These are phyloP conservation scores for Scaeva pyrastri DNA, from an alignment of 2,888 invertebrate genomes.

Conservation along the genomic window DNA sequence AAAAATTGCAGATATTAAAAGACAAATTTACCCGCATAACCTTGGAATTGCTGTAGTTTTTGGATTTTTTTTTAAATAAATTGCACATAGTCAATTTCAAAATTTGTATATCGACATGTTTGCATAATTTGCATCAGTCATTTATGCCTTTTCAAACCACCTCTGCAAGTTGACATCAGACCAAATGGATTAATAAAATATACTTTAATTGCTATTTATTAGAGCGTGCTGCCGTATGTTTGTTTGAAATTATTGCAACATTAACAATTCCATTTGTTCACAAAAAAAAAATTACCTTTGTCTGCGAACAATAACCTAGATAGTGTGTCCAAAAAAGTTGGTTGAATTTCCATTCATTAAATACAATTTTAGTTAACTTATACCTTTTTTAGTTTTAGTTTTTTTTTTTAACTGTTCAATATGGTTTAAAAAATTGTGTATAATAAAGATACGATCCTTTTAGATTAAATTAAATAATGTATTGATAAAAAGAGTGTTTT, in stretches of 20 bases:
- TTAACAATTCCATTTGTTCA: neutral
- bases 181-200: constrained; percentile 58
- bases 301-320: constrained; percentile 53
- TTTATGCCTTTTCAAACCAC: neutral
- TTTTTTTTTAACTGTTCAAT: too few species aligned
- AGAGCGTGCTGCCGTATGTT: constrained; percentile 53
- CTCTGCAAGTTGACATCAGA: constrained; percentile 2
- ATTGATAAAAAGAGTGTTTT: neutral
- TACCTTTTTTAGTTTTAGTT: too few species aligned
- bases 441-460: constrained; percentile 5
- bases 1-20: too few species aligned
- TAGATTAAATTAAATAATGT: constrained; percentile 22
- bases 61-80: too few species aligned
- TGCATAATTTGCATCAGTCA: neutral
- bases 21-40: too few species aligned
- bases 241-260: constrained; percentile 27
- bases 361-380: constrained; percentile 12
- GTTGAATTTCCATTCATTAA: constrained; percentile 14
- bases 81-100: too few species aligned
- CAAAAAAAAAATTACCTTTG: constrained; percentile 30
- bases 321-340: constrained; percentile 38
- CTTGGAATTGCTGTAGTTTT: too few species aligned
- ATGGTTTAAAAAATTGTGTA: too few species aligned
- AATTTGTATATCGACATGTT: neutral
- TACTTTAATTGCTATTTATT: constrained; percentile 57